A percentile compares a stretch with the other conserved stretches of the same genome.
These are phyloP conservation scores for Bagarius yarrelli DNA, from an alignment of 2,113 vertebrate species.

Conservation along the genomic window DNA sequence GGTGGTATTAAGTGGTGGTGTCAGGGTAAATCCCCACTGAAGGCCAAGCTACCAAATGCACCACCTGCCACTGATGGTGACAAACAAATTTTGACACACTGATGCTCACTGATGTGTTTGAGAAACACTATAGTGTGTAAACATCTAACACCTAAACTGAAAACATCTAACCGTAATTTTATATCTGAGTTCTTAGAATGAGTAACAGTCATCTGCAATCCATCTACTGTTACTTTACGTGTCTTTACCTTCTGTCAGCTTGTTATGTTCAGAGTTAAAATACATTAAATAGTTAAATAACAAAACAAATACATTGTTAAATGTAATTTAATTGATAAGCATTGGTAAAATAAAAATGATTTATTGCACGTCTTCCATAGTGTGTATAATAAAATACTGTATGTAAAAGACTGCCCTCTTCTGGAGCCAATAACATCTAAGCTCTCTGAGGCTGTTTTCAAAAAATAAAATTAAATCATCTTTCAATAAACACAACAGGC, in stretches of 20 bases:
- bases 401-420: constrained; percentile 9
- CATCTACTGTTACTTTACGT: no score
- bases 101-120: background rate
- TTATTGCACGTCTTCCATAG: background rate
- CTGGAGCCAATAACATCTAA: constrained; percentile 1
- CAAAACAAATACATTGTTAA: background rate
- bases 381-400: background rate
- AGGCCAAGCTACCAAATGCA: no score
- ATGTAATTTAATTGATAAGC: background rate
- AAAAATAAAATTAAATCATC: background rate
- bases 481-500: no score
- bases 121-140: no score
- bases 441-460: background rate
- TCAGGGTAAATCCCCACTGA: no score
- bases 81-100: no score
- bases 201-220: no score
- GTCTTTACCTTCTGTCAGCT: no score
- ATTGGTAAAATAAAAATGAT: background rate
- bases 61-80: no score
- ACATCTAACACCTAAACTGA: no score
- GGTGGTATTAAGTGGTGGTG: no score
- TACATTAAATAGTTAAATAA: background rate
- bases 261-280: no score
- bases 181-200: background rate
- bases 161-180: background rate